Base-by-base conservation (phyloP, 2,888 invertebrate genomes). In the Criorhina ranunculi region DNA sequence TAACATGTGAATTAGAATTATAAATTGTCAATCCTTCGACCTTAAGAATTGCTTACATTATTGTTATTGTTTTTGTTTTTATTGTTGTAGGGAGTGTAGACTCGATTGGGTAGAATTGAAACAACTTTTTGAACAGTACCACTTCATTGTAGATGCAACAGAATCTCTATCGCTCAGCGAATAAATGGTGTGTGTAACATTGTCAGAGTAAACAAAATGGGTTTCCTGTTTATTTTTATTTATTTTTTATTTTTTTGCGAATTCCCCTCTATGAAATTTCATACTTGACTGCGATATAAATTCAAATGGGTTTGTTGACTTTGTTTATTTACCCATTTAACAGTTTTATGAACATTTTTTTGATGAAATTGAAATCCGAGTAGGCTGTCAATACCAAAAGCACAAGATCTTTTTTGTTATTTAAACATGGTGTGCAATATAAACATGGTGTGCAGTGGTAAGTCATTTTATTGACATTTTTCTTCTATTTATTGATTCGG, bases 201-300 rank as follows among this genome's bases (percentile, higher is more conserved):
- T 51, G 31, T 49, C 62, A 62, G 64, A 78, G 49, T 64, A 70
- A 78, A 70, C 69, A 78, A 8, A 49, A 40, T 62, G 60, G 42
- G 31, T 62, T 64, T 70, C 57, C 64, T 62, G 64, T 46, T 62
- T 53, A 17, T 51, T 17, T 19, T n/a, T 19, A 31, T 31, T 11
- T 11, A 11, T 19, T 37, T 62, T 31, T 35, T 11, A 29, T 42
- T 57, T 6, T 42, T 37, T 5, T 37, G 49, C 19, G 8, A 33
- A 29, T 15, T 57, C 33, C 8, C 7, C 40, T 40, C 37, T 15
- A 37, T 72, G 60, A 72, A 62, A 60, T 17, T 33, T n/a, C 12
- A 72, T 42, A 62, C 60, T 19, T 9, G 2, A 7, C n/a, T 42
- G 40, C 7, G 19, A 12, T 55, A 24, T 64, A 15, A 40, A 60